phyloP scores from a whole-genome alignment of 1,140 invertebrate species.

The Temnothorax nylanderi region DNA sequence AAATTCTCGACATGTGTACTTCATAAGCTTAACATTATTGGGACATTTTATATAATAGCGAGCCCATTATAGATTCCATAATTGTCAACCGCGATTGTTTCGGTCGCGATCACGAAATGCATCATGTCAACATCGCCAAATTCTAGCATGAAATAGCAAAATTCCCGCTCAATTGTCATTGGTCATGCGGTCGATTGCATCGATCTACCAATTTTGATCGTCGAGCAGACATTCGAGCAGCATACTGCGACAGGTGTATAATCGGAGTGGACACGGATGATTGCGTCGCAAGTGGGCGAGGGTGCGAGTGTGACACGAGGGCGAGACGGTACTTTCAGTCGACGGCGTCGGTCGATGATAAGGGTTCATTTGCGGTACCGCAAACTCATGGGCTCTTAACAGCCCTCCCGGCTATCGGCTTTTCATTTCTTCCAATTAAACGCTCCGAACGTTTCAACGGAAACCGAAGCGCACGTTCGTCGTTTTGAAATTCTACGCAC shows the following conservation, averaged over 20 bases:
- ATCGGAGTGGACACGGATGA: constrained; percentile 48
- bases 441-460: constrained; percentile 8
- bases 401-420: neutral
- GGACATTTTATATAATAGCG: too few species aligned
- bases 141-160: neutral
- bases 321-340: constrained; percentile 13
- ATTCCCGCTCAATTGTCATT: constrained; percentile 10
- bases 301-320: neutral
- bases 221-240: constrained; percentile 37
- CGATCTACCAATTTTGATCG: constrained; percentile 37
- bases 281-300: constrained; percentile 2
- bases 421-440: constrained; percentile 70
- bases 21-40: neutral
- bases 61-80: neutral
- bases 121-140: neutral
- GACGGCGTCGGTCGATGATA: neutral
- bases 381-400: neutral
- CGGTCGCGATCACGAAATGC: neutral
- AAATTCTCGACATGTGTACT: neutral
- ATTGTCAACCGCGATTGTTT: neutral
- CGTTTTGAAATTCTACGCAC: constrained; percentile 37
- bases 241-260: constrained; percentile 56
- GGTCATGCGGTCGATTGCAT: neutral
- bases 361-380: constrained; percentile 33
- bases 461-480: neutral